These are phyloP conservation scores for Elanoides forficatus DNA, from an alignment of 2,113 vertebrate species.

Conservation along the genomic window DNA sequence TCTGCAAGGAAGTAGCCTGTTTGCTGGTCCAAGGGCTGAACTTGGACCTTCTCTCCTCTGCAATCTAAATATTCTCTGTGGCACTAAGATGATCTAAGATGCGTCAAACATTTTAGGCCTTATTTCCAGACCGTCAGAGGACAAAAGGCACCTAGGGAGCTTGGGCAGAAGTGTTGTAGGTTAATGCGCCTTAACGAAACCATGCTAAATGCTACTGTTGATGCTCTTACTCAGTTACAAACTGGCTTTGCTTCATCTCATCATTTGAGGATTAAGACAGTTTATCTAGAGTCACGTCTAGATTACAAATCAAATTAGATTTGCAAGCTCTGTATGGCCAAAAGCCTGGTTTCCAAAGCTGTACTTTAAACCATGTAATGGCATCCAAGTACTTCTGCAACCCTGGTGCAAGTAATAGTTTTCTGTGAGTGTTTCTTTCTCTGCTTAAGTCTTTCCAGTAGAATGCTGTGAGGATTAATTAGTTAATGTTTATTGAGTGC, in stretches of 20 bases:
- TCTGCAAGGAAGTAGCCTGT: neutral
- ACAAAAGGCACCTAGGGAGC: neutral
- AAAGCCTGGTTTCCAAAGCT: neutral
- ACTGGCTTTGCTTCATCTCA: neutral
- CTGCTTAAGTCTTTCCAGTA: neutral
- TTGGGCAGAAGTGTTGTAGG: neutral
- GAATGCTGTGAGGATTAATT: constrained; percentile 23
- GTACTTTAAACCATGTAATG: neutral
- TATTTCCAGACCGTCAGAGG: accelerated
- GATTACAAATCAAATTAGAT: neutral
- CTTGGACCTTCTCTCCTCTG: neutral
- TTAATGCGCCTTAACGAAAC: neutral
- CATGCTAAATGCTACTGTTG: neutral
- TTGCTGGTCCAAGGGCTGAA: neutral
- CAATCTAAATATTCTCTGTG: accelerated
- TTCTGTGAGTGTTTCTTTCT: neutral
- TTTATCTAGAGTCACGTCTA: neutral
- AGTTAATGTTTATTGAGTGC: constrained; percentile 37
- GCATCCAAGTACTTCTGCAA: neutral
- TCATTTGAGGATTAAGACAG: neutral
- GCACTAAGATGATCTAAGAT: accelerated
- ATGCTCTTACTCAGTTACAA: neutral
- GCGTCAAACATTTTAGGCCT: neutral
- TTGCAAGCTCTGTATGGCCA: accelerated
- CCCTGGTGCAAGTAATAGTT: neutral